Percentiles rank a stretch among this genome's conserved stretches.
Evolutionary conservation across 2,113 vertebrate genomes (phyloP).

Genomic region (Eulemur rufifrons): DNA sequence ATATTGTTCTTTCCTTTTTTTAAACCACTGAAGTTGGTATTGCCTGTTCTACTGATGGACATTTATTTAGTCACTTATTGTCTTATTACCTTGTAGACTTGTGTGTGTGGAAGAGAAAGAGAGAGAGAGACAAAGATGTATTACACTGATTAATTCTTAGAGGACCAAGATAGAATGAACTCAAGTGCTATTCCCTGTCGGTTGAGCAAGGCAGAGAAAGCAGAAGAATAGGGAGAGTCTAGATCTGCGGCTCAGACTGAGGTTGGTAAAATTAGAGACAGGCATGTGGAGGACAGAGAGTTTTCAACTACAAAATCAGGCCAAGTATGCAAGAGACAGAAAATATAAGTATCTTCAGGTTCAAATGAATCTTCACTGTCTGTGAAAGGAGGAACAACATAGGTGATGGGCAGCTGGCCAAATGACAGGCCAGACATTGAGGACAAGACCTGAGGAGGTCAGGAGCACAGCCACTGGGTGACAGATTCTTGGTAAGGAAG

Average conservation of each 20-base stretch:
- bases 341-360: background rate
- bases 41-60: background rate
- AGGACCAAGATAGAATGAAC: background rate
- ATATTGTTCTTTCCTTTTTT: background rate
- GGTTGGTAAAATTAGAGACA: background rate
- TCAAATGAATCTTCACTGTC: background rate
- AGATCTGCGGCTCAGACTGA: background rate
- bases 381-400: background rate
- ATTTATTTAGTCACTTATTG: background rate
- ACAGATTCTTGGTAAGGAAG: background rate
- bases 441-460: background rate
- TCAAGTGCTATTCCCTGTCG: background rate
- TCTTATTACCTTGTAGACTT: background rate
- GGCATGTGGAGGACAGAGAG: background rate
- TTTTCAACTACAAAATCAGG: background rate
- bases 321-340: background rate
- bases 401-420: background rate
- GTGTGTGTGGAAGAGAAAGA: too few species aligned
- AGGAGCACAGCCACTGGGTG: background rate
- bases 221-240: background rate
- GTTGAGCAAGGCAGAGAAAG: background rate
- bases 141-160: background rate
- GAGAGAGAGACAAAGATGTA: background rate
- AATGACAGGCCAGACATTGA: background rate
- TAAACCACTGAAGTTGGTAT: background rate